Percentiles rank a stretch among this genome's conserved stretches.
Conservation (phyloP, 2,113 vertebrate genomes). For the Aegotheles bennettii region DNA sequence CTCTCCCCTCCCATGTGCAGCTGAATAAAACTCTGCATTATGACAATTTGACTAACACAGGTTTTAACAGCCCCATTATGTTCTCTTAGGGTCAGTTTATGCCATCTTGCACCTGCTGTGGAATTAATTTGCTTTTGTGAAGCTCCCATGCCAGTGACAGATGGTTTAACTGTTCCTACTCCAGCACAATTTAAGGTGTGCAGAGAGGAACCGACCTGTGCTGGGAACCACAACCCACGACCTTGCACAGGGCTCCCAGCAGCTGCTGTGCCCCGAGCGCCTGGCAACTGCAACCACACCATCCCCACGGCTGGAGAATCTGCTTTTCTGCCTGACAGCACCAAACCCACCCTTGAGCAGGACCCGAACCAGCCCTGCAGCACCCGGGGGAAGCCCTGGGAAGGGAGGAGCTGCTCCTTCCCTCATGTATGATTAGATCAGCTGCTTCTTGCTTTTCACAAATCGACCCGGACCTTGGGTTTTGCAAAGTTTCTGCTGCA, state of each 20-base stretch:
- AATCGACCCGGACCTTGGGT: not conserved
- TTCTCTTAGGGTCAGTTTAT: not conserved
- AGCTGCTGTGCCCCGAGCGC: not conserved
- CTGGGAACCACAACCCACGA: not conserved
- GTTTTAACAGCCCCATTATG: not conserved
- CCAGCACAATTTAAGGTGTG: not conserved
- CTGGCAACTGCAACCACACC: not conserved
- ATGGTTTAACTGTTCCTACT: not conserved
- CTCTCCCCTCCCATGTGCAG: not conserved
- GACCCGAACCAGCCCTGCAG: not conserved
- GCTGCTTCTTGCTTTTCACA: not conserved
- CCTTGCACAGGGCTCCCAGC: not conserved
- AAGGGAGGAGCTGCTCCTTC: not conserved
- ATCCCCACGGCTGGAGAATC: fast-evolving
- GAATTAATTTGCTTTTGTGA: not conserved
- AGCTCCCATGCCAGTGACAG: not conserved
- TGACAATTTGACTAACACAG: not conserved
- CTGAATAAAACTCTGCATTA: not conserved
- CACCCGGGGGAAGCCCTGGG: not conserved
- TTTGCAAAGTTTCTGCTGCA: conserved; percentile 18
- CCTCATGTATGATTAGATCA: fast-evolving
- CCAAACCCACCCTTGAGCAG: not conserved
- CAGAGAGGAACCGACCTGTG: not conserved
- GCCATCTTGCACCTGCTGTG: not conserved
- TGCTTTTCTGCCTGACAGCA: not conserved